Evolutionary conservation across 2,797 vertebrate species (phyloP), one percentile per base, ranked within the genome.

Genomic region (Micropoecilia bifurca): DNA sequence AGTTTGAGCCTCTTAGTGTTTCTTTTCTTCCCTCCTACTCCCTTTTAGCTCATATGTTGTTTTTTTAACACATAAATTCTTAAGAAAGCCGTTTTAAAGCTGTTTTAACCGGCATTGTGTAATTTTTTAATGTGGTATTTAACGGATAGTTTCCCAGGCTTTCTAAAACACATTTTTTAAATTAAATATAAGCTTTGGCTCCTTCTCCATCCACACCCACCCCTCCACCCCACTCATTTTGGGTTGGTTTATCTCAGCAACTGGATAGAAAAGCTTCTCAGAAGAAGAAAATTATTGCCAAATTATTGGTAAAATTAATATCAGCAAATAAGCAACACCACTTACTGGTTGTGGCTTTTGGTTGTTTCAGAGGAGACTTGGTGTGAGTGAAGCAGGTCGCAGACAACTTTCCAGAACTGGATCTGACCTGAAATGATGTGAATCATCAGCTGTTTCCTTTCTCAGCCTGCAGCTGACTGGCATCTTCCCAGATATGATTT

Each of bases 381-480:
- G 43, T 43, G 66, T 6, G 66, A 69, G 66, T 28, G 25, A 16
- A 71, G 41, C 12, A 22, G 25, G 43, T 71, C 68, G 46, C 14
- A 45, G 2, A 28, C 68, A 28, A 28, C 43, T 45, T 71, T 71
- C 68, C 66, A 25, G 39, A 69, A 43, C 39, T 69, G 20, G 39
- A 39, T 13, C 66, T 45, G 22, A 69, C 68, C 10, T 45, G 68
- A 43, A 71, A 46, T 46, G 41, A 71, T 71, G 41, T 18, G 68
- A 47, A 13, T 78, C 72, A 75, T 87, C 80, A 69, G 72, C 71
- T 59, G 25, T 61, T 80, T 78, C 75, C 33, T 83, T 78, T 79
- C 36, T 39, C 45, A 71, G 68, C 68, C 47, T 2, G 48, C 69
- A 1, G 45, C 41, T 45, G 22, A 45, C 68, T 71, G 41, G 68